Conservation (phyloP, 2,113 vertebrate species). For the Axis porcinus region DNA sequence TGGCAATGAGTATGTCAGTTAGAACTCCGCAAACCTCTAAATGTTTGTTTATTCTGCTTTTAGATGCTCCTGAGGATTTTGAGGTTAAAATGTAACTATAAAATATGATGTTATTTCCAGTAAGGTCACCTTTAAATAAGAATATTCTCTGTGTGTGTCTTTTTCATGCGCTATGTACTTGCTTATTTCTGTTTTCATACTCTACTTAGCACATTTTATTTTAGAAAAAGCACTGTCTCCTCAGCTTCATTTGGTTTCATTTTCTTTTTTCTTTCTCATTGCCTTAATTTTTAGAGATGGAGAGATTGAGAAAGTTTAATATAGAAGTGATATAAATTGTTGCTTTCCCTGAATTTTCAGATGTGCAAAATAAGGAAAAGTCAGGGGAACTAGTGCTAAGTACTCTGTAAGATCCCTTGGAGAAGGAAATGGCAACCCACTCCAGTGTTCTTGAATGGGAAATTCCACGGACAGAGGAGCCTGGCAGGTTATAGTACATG, state of each 20-base stretch:
- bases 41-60: not conserved
- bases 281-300: not conserved
- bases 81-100: not conserved
- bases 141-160: not conserved
- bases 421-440: not conserved
- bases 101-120: not conserved
- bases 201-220: not conserved
- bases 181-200: not conserved
- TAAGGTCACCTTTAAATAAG: conserved; percentile 14
- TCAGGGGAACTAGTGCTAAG: not conserved
- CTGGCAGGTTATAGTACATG: not conserved
- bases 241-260: not conserved
- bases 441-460: not conserved
- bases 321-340: not conserved
- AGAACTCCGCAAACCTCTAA: not conserved
- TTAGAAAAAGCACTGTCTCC: not conserved
- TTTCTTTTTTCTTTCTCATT: not conserved
- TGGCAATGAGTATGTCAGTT: not conserved
- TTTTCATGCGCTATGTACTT: not conserved
- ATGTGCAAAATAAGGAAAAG: not conserved
- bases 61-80: not conserved
- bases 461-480: not conserved
- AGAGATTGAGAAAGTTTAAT: not conserved
- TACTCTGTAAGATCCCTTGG: not conserved
- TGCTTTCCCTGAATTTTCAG: not conserved